Conservation (phyloP, 1,140 invertebrate genomes). For the Drosophila ananassae region DNA sequence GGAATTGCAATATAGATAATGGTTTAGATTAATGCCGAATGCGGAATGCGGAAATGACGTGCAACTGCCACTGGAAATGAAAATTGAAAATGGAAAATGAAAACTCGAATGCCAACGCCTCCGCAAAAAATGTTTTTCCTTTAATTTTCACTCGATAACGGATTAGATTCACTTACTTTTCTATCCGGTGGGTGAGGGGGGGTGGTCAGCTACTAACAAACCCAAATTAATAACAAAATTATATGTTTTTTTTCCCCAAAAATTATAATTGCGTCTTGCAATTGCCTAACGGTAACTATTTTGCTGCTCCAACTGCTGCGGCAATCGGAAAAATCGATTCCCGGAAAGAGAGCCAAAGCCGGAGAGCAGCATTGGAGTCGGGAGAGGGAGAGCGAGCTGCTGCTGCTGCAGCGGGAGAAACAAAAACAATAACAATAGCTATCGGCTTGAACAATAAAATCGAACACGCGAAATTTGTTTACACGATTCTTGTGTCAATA, state of each 20-base stretch:
- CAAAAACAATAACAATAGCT: neutral
- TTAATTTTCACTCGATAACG: neutral
- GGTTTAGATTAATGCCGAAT: conserved; percentile 42
- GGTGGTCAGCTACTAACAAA: conserved; percentile 13
- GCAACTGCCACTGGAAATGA: conserved; percentile 35
- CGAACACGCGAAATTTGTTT: conserved; percentile 27
- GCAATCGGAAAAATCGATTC: conserved; percentile 70
- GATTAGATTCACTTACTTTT: conserved; percentile 28
- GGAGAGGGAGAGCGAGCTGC: conserved; percentile 8
- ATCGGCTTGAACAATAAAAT: conserved; percentile 20
- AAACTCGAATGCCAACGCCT: conserved; percentile 39
- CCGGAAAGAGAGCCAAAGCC: neutral
- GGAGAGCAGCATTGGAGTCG: neutral
- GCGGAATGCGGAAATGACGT: conserved; percentile 43
- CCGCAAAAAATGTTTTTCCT: conserved; percentile 6
- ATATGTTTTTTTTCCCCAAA: conserved; percentile 18
- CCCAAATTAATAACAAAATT: conserved; percentile 2
- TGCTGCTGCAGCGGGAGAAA: neutral
- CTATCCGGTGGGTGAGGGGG: neutral
- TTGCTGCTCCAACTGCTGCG: conserved; percentile 34
- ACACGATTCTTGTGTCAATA: conserved; percentile 20
- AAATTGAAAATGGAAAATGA: conserved; percentile 40
- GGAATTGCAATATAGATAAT: conserved; percentile 72
- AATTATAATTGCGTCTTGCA: conserved; percentile 29
- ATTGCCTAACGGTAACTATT: conserved; percentile 21